Percentiles rank a stretch among this genome's conserved stretches.
Evolutionary conservation across 2,797 vertebrate species (phyloP).

Genomic region (Silurus aristotelis): DNA sequence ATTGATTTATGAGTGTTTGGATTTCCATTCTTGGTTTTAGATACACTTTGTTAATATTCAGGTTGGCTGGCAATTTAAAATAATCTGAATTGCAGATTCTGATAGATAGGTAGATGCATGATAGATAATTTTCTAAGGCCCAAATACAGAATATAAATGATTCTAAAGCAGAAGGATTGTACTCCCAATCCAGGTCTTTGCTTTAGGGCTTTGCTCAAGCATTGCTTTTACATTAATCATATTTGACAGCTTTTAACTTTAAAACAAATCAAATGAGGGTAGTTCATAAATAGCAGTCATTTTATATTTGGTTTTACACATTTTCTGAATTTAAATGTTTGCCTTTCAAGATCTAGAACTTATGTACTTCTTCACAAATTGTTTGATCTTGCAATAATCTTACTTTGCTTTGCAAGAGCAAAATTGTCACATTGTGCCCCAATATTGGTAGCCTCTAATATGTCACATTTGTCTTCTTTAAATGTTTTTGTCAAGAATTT

Average conservation of each 20-base stretch:
- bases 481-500: not conserved
- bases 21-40: not conserved
- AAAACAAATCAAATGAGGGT: not conserved
- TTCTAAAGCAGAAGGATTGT: not conserved
- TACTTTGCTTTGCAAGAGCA: not conserved
- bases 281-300: not conserved
- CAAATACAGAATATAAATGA: not conserved
- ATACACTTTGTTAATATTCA: not conserved
- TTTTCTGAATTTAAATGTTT: not conserved
- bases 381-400: no score
- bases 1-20: conserved; percentile 14
- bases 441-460: not conserved
- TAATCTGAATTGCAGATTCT: not conserved
- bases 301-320: not conserved
- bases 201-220: not conserved
- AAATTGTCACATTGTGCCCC: not conserved
- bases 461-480: not conserved
- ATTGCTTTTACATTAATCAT: not conserved
- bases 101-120: not conserved
- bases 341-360: not conserved
- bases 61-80: not conserved
- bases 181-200: not conserved
- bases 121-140: not conserved
- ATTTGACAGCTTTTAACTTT: not conserved
- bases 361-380: not conserved